phyloP scores from a whole-genome alignment of 2,888 invertebrate species.

The Resseliella maxima region DNA sequence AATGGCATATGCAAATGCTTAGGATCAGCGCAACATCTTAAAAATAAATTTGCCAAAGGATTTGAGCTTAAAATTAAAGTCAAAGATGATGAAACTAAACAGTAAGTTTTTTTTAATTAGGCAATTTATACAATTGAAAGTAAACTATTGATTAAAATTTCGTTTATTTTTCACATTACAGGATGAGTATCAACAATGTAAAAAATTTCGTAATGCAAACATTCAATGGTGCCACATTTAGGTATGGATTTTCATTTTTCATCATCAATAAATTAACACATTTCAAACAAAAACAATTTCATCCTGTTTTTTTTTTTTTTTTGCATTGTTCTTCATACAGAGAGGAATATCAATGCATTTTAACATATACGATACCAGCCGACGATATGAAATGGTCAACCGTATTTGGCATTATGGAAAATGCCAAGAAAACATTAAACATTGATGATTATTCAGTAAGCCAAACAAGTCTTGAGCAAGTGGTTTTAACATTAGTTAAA shows the following conservation, averaged over 20 bases:
- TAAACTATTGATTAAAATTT: no score
- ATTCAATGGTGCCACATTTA: not conserved
- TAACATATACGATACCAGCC: slow-evolving; percentile 77
- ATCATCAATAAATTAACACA: no score
- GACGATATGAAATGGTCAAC: slow-evolving; percentile 73
- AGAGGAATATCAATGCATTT: slow-evolving; percentile 77
- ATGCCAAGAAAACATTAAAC: slow-evolving; percentile 70
- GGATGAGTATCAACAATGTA: not conserved
- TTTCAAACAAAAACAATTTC: no score
- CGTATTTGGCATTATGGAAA: slow-evolving; percentile 79
- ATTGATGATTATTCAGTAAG: slow-evolving; percentile 84
- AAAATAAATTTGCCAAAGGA: slow-evolving; percentile 75
- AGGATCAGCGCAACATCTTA: slow-evolving; percentile 81
- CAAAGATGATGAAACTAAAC: not conserved
- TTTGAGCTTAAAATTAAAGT: slow-evolving; percentile 68
- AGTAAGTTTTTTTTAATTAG: not conserved
- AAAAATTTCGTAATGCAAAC: not conserved
- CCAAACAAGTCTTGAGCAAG: slow-evolving; percentile 84
- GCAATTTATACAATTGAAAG: no score
- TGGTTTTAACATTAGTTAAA: slow-evolving; percentile 77
- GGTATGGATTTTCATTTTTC: not conserved
- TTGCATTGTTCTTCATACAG: no score
- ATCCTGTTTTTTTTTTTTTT: no score
- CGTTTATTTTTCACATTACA: not conserved
- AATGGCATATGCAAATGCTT: slow-evolving; percentile 80